A percentile compares a stretch with the other conserved stretches of the same genome.
These are phyloP conservation scores for Tragelaphus strepsiceros DNA, from an alignment of 2,113 vertebrate genomes.

Conservation along the genomic window DNA sequence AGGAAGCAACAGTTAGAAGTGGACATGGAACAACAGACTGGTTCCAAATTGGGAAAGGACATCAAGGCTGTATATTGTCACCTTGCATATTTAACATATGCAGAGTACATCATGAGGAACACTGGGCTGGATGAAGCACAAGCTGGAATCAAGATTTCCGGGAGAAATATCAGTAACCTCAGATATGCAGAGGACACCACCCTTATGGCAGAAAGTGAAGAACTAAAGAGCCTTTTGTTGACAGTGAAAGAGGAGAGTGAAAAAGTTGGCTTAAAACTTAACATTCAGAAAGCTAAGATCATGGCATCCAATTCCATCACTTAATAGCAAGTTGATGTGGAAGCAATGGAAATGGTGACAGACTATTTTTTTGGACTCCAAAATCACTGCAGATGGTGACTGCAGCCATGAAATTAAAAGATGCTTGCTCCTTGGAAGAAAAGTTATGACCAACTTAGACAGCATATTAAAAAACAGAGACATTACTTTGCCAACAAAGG, in stretches of 20 bases:
- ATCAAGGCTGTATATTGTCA: not conserved
- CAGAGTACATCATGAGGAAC: not conserved
- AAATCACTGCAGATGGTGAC: not conserved
- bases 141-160: not conserved
- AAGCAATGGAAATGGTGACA: not conserved
- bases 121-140: not conserved
- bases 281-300: not conserved
- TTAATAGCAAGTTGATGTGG: not conserved
- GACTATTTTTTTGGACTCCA: accelerated
- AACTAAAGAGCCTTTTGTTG: not conserved
- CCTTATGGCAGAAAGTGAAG: not conserved
- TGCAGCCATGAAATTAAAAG: not conserved
- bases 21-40: not conserved
- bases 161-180: not conserved
- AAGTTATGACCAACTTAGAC: not conserved
- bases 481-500: not conserved
- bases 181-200: not conserved
- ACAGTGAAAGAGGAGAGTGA: not conserved
- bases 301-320: not conserved
- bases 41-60: not conserved
- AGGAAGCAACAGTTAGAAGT: not conserved
- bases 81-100: not conserved
- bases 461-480: not conserved
- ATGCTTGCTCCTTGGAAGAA: not conserved
- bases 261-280: not conserved